Base-by-base conservation (phyloP, 1,140 invertebrate genomes). In the Drosophila sp. region DNA sequence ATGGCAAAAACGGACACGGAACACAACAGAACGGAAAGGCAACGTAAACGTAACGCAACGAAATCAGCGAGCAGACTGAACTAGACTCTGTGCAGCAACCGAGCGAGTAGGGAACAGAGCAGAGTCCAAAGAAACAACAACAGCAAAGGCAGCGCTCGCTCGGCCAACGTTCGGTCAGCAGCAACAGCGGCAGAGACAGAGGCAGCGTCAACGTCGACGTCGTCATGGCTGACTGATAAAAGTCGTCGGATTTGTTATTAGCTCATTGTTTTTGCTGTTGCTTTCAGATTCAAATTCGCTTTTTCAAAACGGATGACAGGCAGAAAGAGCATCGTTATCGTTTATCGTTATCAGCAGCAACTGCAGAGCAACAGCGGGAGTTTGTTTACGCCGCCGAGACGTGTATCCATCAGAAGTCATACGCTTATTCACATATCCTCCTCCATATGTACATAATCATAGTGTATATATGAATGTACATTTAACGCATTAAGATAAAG, bases 41-140 rank as follows among this genome's bases (percentile, higher is more conserved):
- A 65, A 58, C 63, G 67, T 41, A 72, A 78, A 83, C 67, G 80
- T 74, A 83, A 87, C 82, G 82, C 54, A 75, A 78, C 82, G 82
- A 87, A 86, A 73, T 76, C 71, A 87, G 76, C 71, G 78, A 82
- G 67, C 83, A 82, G 83, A 86, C 82, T 87, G 76, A 86, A 87
- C 78, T 65, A 57, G 65, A 72, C 38, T 46, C 62, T 80, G 81
- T 74, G 64, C 82, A 80, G 50, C 64, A 46, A 61, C 34, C 66
- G 67, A 70, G 74, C 70, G 70, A 72, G 48, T 59, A 72, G 64
- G 54, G 54, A 66, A 66, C 61, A 54, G 63, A 72, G 53, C 34
- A 48, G 16, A 25, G 57, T 25, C 1, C 57, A 61, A 6, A 59
- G 29, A 32, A 53, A 43, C 51, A 48, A 32, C 13, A 57, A 46